Evolutionary conservation across 2,113 vertebrate species (phyloP), one percentile per base, ranked within the genome.

Genomic region (Pimephales promelas): DNA sequence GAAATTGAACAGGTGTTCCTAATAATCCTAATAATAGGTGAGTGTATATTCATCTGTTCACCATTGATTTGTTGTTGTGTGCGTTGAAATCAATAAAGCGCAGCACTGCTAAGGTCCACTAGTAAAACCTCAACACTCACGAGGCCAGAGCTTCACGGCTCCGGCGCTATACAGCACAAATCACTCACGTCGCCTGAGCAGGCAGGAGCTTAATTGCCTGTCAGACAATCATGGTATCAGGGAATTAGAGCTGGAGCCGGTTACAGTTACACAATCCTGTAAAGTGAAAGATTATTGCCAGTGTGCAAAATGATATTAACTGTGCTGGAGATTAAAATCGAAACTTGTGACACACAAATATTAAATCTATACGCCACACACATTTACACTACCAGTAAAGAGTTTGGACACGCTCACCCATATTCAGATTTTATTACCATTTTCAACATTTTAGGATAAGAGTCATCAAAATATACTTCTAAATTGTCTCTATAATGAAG

Each of bases 181-280:
- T 78, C 74, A 45, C 73, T 77, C 47, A 13, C 24, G 49, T 84
- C 76, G 62, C 62, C 62, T 1, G 82, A 31, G 54, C 66, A 57
- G 61, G 36, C 76, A 72, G 24, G 26, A 72, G 49, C 70, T 84
- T 73, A 84, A 84, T 84, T 79, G 66, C 75, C 83, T 84, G 83
- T 79, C 83, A 84, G 83, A 79, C 76, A 61, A 72, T 84, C 83
- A 79, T 13, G 24, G 16, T 64, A 64, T 79, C 59, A 31, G 64
- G n/a, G 83, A 59, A 79, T 47, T 72, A 57, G 20, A 79, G 52
- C 66, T 71, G 40, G 36, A 71, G 22, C 26, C 18, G 26, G n/a
- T 70, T 56, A 20, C 64, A 26, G 40, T 84, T 84, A 43, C 34
- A 45, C 52, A 61, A 77, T 59, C 75, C 76, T 47, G 76, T 57